Evolutionary conservation across 2,113 vertebrate species (phyloP), one percentile per base, ranked within the genome.

Genomic region (Campylomormyrus numenius): DNA sequence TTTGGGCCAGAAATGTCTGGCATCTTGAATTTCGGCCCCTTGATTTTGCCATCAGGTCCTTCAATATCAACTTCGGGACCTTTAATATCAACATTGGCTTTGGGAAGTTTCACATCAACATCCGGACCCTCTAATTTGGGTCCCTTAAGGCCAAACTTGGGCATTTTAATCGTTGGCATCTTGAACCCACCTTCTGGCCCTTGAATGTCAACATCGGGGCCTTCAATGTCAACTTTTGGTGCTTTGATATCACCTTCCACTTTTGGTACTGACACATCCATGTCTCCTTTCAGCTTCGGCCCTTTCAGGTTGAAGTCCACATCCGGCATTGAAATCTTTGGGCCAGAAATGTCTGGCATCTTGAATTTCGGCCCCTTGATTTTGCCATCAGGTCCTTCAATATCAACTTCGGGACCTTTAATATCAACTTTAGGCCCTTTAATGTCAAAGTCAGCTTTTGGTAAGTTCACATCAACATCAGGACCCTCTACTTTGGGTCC

Each of bases 151-250:
- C 93, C 77, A 27, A 94, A 39, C 15, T 92, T 90, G 19, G 94
- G 94, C 31, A 95, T 90, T 56, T 56, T 80, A 88, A 91, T 62
- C 93, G 92, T 58, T 49, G 91, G 96, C 93, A 93, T 90, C 52
- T 92, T 89, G 42, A 93, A 66, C 9, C 92, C 95, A 19, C 94
- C 95, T 53, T 89, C 90, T n/a, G 89, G 27, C 10, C 85, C 90
- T 3, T 89, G 85, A 35, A 89, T 35, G 2, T 90, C 21, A 88
- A 90, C 48, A 39, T 91, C 58, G 49, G 90, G 85, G 0, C 88
- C 90, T 45, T 94, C 93, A 91, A 94, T 87, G 0, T 91, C 90
- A 84, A 95, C 95, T 3, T 93, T 92, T 3, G 96, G 95, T 93
- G 95, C 93, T 95, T 93, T 0, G 95, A 95, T n/a, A 2, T n/a